Percentiles rank a stretch among this genome's conserved stretches.
phyloP scores from a whole-genome alignment of 2,113 vertebrate species.

The Neogale vison region DNA sequence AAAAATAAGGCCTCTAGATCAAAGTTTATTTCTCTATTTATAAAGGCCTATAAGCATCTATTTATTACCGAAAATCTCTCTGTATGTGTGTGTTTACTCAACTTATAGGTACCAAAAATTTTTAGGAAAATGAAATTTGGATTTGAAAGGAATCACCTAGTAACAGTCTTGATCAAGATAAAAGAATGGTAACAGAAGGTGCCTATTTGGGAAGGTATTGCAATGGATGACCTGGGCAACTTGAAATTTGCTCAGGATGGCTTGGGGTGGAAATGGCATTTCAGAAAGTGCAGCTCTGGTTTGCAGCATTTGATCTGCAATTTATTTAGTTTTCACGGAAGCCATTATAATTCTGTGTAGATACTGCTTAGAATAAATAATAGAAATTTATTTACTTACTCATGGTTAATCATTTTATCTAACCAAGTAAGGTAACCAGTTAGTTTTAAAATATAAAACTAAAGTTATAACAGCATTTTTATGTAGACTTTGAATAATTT shows the following conservation, averaged over 20 bases:
- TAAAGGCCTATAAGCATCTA: not conserved
- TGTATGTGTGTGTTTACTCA: not conserved
- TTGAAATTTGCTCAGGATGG: not conserved
- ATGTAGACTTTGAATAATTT: not conserved
- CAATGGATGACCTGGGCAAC: not conserved
- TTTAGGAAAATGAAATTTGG: not conserved
- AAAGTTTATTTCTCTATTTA: not conserved
- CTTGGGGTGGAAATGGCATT: not conserved
- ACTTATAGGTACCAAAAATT: not conserved
- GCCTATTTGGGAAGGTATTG: not conserved
- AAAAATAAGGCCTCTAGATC: not conserved
- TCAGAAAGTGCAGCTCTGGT: not conserved
- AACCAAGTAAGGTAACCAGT: not conserved
- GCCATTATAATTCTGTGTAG: not conserved
- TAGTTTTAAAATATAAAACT: constrained; percentile 4
- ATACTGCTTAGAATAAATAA: not conserved
- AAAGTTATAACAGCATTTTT: not conserved
- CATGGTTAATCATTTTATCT: not conserved
- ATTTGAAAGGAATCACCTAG: not conserved
- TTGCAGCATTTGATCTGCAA: not conserved
- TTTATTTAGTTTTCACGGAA: not conserved
- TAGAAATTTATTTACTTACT: not conserved
- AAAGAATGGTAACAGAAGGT: not conserved
- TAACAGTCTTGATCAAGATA: not conserved
- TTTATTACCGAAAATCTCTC: not conserved